Percentiles rank a stretch among this genome's conserved stretches.
These are phyloP conservation scores for Valencia hispanica DNA, from an alignment of 2,797 vertebrate genomes.

Conservation along the genomic window DNA sequence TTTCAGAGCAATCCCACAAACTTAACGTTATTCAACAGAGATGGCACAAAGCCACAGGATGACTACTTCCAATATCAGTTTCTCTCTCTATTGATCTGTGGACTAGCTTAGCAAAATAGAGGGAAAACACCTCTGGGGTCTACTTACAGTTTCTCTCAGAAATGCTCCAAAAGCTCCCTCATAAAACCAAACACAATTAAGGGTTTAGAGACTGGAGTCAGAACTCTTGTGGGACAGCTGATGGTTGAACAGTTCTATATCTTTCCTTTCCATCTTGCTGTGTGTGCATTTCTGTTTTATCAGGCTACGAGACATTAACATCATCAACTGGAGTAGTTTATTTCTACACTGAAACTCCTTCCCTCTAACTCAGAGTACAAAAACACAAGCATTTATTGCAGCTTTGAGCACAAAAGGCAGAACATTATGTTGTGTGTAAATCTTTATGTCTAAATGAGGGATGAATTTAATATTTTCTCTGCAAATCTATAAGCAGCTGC, in stretches of 20 bases:
- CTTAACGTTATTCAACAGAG: slow-evolving; percentile 6
- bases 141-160: slow-evolving; percentile 20
- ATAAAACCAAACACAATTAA: slow-evolving; percentile 71
- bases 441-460: slow-evolving; percentile 7
- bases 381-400: slow-evolving; percentile 18
- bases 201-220: slow-evolving; percentile 26
- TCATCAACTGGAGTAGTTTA: slow-evolving; percentile 47
- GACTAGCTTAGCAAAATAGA: slow-evolving; percentile 51
- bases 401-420: slow-evolving; percentile 6
- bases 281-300: slow-evolving; percentile 25
- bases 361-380: slow-evolving; percentile 1
- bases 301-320: slow-evolving; percentile 35
- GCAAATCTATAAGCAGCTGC: slow-evolving; percentile 22
- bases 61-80: slow-evolving; percentile 45
- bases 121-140: slow-evolving; percentile 52
- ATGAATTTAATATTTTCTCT: slow-evolving; percentile 31
- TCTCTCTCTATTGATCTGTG: slow-evolving; percentile 68
- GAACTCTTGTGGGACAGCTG: slow-evolving; percentile 14
- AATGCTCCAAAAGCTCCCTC: slow-evolving; percentile 50
- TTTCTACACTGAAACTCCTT: slow-evolving; percentile 32
- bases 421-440: slow-evolving; percentile 1
- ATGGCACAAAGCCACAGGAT: slow-evolving; percentile 32
- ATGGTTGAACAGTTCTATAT: slow-evolving; percentile 9
- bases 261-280: not conserved
- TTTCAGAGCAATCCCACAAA: not conserved